Percentiles rank a stretch among this genome's conserved stretches.
These are phyloP conservation scores for Furnarius figulus DNA, from an alignment of 2,113 vertebrate species.

Conservation along the genomic window DNA sequence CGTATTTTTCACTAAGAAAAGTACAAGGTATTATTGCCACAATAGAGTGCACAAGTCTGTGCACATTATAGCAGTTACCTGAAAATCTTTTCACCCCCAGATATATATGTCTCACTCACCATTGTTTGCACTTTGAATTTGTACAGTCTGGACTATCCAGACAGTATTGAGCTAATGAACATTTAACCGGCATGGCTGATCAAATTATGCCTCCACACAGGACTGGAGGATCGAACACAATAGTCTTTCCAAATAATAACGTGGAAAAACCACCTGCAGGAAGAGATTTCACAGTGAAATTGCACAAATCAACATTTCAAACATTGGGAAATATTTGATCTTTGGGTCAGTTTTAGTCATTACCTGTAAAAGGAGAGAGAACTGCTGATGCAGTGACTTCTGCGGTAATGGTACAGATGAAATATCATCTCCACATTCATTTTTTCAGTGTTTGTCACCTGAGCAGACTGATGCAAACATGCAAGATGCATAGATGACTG, in stretches of 20 bases:
- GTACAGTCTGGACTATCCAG: neutral
- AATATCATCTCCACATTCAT: neutral
- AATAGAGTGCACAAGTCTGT: neutral
- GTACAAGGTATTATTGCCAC: neutral
- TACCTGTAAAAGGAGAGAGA: neutral
- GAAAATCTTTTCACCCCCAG: neutral
- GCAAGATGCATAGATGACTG: neutral
- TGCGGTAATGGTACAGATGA: neutral
- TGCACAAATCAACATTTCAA: neutral
- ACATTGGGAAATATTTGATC: neutral
- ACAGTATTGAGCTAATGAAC: neutral
- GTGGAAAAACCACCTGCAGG: neutral
- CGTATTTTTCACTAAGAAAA: neutral
- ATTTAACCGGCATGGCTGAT: neutral
- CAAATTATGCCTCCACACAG: neutral
- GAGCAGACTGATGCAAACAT: neutral
- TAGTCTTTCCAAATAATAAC: neutral
- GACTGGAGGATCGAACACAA: neutral
- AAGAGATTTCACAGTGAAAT: neutral
- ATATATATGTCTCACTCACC: neutral
- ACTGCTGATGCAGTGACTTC: neutral
- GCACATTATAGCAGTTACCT: neutral
- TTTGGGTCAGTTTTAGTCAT: neutral
- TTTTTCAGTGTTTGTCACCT: neutral
- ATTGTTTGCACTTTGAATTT: neutral